phyloP scores from a whole-genome alignment of 2,888 invertebrate species.

The Physocephala rufipes region DNA sequence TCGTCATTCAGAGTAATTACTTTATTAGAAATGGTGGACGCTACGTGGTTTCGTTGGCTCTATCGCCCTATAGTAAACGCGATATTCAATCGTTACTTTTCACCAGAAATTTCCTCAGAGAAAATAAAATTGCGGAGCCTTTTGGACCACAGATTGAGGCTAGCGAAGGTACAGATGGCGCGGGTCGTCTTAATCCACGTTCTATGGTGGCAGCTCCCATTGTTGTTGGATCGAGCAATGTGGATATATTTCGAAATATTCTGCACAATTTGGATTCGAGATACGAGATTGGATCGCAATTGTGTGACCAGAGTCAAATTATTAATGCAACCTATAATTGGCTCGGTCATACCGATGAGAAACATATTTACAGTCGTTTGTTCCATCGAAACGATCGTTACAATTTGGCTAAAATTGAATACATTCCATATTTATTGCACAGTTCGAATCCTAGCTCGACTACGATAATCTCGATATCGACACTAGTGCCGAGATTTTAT shows the following conservation, averaged over 20 bases:
- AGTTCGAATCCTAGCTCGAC: conserved; percentile 90
- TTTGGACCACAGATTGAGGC: conserved; percentile 72
- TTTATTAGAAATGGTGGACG: conserved; percentile 89
- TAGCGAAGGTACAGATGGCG: conserved; percentile 62
- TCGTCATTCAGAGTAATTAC: conserved; percentile 85
- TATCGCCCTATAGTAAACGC: conserved; percentile 87
- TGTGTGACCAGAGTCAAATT: conserved; percentile 90
- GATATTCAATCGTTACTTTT: conserved; percentile 83
- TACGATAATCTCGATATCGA: conserved; percentile 78
- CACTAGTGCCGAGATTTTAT: conserved; percentile 82
- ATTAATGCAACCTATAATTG: conserved; percentile 96
- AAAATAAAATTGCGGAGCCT: conserved; percentile 87
- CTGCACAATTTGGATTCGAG: conserved; percentile 89
- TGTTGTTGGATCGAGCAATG: conserved; percentile 90
- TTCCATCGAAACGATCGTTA: conserved; percentile 92
- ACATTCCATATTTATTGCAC: conserved; percentile 89
- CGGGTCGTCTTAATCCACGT: conserved; percentile 83
- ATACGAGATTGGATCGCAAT: conserved; percentile 95
- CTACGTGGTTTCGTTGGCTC: conserved; percentile 86
- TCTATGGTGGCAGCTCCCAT: conserved; percentile 92
- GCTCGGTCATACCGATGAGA: conserved; percentile 82
- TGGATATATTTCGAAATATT: conserved; percentile 88
- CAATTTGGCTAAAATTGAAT: conserved; percentile 91
- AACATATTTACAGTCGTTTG: conserved; percentile 77
- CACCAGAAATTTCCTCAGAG: conserved; percentile 85